phyloP scores from a whole-genome alignment of 2,888 invertebrate genomes.

The Ormyrus nitidulus region DNA sequence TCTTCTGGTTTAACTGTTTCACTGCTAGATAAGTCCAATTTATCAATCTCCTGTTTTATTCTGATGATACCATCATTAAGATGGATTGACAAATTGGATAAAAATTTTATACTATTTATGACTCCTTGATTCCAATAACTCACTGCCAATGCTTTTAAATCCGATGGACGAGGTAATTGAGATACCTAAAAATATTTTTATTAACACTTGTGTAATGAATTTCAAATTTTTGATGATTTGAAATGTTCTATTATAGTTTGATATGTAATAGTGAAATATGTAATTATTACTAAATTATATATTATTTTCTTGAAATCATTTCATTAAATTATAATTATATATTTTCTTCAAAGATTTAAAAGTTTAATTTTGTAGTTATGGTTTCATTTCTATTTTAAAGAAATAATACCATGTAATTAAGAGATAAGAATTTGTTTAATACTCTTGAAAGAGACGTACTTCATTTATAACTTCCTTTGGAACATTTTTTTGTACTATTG shows the following conservation, averaged over 20 bases:
- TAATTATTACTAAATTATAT: too few species aligned
- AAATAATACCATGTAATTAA: not conserved
- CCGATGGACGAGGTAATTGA: slow-evolving; percentile 61
- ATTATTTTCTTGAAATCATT: not conserved
- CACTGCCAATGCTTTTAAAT: slow-evolving; percentile 31
- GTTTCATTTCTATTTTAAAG: not conserved
- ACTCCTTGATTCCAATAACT: slow-evolving; percentile 67
- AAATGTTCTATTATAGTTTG: too few species aligned
- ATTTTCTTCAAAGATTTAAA: not conserved
- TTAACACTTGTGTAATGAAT: not conserved
- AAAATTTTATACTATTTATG: slow-evolving; percentile 62
- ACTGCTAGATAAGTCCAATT: slow-evolving; percentile 21
- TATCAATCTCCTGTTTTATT: slow-evolving; percentile 51
- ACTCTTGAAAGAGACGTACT: slow-evolving; percentile 58
- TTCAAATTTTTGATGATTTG: too few species aligned
- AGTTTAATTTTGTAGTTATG: not conserved
- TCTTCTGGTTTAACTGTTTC: slow-evolving; percentile 18
- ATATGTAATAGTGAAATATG: too few species aligned
- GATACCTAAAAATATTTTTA: slow-evolving; percentile 59
- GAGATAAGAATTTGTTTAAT: not conserved
- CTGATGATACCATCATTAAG: slow-evolving; percentile 59
- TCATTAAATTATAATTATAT: not conserved
- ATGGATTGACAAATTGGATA: slow-evolving; percentile 64
- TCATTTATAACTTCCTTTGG: slow-evolving; percentile 64
- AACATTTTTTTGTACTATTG: slow-evolving; percentile 66